Conservation (phyloP, 2,113 vertebrate species). For the Chaetodon trifascialis region DNA sequence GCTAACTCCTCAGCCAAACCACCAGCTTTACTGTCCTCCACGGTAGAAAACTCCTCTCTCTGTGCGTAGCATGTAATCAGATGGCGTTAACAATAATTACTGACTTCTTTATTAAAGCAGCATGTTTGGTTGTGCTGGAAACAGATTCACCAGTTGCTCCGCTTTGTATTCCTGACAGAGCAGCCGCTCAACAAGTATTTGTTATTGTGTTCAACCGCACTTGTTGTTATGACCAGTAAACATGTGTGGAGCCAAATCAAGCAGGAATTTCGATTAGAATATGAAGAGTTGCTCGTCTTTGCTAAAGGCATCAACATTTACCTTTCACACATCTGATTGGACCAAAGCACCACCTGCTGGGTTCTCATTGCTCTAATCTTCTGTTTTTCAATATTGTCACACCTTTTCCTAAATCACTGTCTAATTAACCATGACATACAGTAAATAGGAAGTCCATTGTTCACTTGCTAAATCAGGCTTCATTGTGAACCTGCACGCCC, state of each 20-base stretch:
- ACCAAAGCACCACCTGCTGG: not conserved
- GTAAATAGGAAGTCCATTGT: not conserved
- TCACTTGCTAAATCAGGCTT: slow-evolving; percentile 7
- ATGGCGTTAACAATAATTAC: not conserved
- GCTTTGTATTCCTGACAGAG: not conserved
- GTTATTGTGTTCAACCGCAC: not conserved
- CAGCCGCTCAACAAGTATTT: not conserved
- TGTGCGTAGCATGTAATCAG: not conserved
- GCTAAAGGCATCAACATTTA: too few relatives aligned
- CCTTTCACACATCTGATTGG: not conserved
- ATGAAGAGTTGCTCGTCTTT: not conserved
- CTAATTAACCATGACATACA: not conserved
- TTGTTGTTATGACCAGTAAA: not conserved
- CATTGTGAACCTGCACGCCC: not conserved
- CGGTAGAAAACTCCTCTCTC: not conserved
- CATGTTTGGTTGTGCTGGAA: too few relatives aligned
- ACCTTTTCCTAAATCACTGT: too few relatives aligned
- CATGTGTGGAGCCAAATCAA: not conserved
- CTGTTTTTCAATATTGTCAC: too few relatives aligned
- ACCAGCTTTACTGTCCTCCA: not conserved
- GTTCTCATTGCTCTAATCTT: too few relatives aligned
- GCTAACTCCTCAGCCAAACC: not conserved
- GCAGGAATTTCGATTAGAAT: not conserved
- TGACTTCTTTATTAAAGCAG: not conserved
- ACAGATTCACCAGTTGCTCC: not conserved